Evolutionary conservation across 1,140 invertebrate species (phyloP).

Genomic region (Pollicipes pollicipes): DNA sequence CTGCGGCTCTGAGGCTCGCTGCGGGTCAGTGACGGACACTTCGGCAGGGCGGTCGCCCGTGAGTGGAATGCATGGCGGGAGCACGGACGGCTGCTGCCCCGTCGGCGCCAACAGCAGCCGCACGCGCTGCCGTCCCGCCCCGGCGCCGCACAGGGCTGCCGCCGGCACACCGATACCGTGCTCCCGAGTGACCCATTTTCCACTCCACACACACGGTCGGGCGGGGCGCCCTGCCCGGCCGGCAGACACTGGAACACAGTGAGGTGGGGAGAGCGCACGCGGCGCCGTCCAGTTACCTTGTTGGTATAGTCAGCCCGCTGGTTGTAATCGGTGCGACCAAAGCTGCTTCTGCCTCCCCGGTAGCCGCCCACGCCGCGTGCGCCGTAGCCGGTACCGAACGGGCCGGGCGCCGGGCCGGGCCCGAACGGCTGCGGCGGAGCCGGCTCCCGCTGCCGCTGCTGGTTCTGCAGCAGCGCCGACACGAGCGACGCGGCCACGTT

Average conservation of each 20-base stretch:
- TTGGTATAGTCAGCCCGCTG: not conserved
- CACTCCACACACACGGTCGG: too few species aligned
- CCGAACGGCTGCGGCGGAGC: not conserved
- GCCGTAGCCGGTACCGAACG: not conserved
- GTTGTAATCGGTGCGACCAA: not conserved
- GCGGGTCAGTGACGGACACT: too few species aligned
- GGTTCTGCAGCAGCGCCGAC: not conserved
- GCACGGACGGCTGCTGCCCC: too few species aligned
- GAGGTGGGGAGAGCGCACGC: not conserved
- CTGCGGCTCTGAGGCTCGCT: too few species aligned
- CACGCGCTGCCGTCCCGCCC: too few species aligned
- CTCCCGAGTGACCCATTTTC: not conserved
- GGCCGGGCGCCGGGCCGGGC: too few species aligned
- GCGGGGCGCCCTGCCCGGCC: too few species aligned
- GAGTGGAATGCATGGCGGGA: too few species aligned
- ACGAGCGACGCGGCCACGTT: not conserved
- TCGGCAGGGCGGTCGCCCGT: too few species aligned
- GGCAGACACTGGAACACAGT: not conserved
- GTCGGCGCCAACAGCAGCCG: too few species aligned
- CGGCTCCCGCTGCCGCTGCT: not conserved
- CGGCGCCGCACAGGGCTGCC: too few species aligned
- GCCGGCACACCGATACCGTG: not conserved
- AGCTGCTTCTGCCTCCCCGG: not conserved
- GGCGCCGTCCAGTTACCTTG: not conserved
- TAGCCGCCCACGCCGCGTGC: not conserved